Evolutionary conservation across 2,113 vertebrate genomes (phyloP).

Genomic region (Spilogale gracilis): DNA sequence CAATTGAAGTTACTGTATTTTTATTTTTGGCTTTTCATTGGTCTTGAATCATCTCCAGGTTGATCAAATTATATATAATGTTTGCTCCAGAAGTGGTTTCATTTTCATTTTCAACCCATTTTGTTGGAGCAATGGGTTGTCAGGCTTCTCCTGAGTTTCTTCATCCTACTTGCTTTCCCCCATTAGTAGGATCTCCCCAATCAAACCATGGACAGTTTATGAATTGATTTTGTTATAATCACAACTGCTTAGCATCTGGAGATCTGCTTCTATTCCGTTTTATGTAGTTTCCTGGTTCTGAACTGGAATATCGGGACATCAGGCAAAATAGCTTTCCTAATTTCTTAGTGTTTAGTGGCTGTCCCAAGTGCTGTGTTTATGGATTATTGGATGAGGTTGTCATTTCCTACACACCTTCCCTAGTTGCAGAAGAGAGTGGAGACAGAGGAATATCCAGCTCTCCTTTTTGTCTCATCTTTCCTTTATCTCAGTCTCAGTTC

Average conservation of each 20-base stretch:
- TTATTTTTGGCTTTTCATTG: conserved; percentile 27
- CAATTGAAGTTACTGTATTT: neutral
- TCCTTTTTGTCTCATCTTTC: conserved; percentile 64
- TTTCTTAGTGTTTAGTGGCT: neutral
- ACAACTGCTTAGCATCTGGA: neutral
- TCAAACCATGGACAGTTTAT: neutral
- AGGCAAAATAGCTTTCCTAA: neutral
- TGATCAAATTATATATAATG: neutral
- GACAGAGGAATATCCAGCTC: neutral
- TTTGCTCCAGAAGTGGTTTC: neutral
- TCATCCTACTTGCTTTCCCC: neutral
- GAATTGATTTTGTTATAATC: conserved; percentile 21
- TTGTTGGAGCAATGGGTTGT: neutral
- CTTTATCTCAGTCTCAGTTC: neutral
- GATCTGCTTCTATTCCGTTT: neutral
- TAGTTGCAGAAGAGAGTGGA: neutral
- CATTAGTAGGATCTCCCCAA: neutral
- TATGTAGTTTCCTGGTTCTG: neutral
- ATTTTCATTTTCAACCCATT: neutral
- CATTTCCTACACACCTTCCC: neutral
- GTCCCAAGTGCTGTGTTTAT: neutral
- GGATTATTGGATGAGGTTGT: neutral
- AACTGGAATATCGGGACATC: neutral
- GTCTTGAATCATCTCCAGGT: neutral
- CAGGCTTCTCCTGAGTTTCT: neutral